Percentiles rank a stretch among this genome's conserved stretches.
phyloP scores from a whole-genome alignment of 2,888 invertebrate species.

The Mythimna loreyi region DNA sequence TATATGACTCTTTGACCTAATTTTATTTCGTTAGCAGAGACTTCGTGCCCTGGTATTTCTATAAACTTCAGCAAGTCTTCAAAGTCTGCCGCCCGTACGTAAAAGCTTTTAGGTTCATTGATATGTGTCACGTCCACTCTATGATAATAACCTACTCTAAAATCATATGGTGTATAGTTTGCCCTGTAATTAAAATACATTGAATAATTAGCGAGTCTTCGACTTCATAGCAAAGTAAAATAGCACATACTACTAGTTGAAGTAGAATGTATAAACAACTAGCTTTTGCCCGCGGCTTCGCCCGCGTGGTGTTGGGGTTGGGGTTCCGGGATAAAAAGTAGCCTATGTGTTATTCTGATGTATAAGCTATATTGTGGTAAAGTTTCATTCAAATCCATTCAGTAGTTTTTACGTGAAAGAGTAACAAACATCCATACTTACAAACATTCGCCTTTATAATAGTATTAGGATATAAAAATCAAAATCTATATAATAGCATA shows the following conservation, averaged over 20 bases:
- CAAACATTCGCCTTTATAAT: too few relatives aligned
- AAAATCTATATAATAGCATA: too few relatives aligned
- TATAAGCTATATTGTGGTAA: too few relatives aligned
- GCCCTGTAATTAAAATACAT: slow-evolving; percentile 19
- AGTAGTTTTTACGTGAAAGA: too few relatives aligned
- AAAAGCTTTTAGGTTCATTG: slow-evolving; percentile 54
- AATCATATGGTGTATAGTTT: slow-evolving; percentile 21
- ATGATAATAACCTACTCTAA: slow-evolving; percentile 35
- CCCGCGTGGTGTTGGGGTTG: too few relatives aligned
- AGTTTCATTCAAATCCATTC: too few relatives aligned
- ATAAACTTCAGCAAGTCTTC: slow-evolving; percentile 20
- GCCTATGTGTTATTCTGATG: too few relatives aligned
- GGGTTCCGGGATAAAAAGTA: too few relatives aligned
- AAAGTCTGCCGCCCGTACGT: slow-evolving; percentile 23
- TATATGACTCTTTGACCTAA: slow-evolving; percentile 38
- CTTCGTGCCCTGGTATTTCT: slow-evolving; percentile 26
- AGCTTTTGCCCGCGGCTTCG: too few relatives aligned
- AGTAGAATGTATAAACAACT: too few relatives aligned
- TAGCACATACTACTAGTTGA: not conserved
- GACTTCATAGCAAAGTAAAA: not conserved
- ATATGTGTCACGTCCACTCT: slow-evolving; percentile 51
- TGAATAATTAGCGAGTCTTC: not conserved
- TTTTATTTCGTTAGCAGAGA: slow-evolving; percentile 8
- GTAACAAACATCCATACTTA: too few relatives aligned
- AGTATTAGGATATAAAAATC: too few relatives aligned